phyloP scores from a whole-genome alignment of 2,888 invertebrate species.

The Myopa tessellatipennis region DNA sequence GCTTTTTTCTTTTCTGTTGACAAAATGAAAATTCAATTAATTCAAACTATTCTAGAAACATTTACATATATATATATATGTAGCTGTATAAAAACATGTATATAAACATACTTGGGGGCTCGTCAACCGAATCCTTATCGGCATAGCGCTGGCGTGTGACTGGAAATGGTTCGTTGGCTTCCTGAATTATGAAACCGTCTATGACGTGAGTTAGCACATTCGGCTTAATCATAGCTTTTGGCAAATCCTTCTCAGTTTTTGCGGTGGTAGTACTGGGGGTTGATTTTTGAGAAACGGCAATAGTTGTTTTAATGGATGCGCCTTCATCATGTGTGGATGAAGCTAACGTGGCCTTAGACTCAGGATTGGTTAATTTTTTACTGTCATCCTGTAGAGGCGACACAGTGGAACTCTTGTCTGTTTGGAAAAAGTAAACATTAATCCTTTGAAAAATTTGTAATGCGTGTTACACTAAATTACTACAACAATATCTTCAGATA shows the following conservation, averaged over 20 bases:
- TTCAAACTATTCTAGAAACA: background rate
- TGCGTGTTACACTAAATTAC: background rate
- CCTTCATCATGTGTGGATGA: slow-evolving; percentile 35
- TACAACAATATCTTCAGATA: too few species aligned
- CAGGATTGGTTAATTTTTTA: slow-evolving; percentile 12
- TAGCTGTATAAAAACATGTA: background rate
- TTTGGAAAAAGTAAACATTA: background rate
- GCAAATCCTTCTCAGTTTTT: slow-evolving; percentile 70
- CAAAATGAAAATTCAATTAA: slow-evolving; percentile 30
- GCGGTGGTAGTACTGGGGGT: slow-evolving; percentile 60
- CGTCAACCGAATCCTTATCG: slow-evolving; percentile 75
- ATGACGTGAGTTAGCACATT: slow-evolving; percentile 96
- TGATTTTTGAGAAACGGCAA: slow-evolving; percentile 51
- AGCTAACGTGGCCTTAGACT: slow-evolving; percentile 24
- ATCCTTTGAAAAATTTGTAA: background rate
- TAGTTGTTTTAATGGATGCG: slow-evolving; percentile 43
- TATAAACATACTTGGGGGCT: slow-evolving; percentile 79
- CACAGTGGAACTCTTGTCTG: slow-evolving; percentile 24
- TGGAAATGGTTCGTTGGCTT: slow-evolving; percentile 91
- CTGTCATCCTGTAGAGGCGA: slow-evolving; percentile 10
- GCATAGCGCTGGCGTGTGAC: slow-evolving; percentile 75
- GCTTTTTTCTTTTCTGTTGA: slow-evolving; percentile 62
- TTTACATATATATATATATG: slow-evolving; percentile 5
- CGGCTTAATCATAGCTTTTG: slow-evolving; percentile 94
- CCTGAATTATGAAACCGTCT: slow-evolving; percentile 96